Evolutionary conservation across 2,797 vertebrate species (phyloP).

Genomic region (Gymnocypris eckloni): DNA sequence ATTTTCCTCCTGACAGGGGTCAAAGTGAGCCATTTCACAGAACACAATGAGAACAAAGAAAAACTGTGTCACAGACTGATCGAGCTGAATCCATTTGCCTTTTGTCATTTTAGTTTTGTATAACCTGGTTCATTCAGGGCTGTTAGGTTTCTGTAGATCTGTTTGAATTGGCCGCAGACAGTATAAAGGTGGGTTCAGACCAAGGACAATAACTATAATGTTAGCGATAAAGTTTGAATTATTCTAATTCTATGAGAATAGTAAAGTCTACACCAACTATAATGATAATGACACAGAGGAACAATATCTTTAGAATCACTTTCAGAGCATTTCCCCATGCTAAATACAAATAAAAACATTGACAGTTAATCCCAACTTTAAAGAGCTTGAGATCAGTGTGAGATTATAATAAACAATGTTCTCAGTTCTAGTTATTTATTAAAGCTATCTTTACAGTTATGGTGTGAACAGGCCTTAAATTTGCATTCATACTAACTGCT

Average conservation of each 20-base stretch:
- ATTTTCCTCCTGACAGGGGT: constrained; percentile 39
- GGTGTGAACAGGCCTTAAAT: too few species aligned
- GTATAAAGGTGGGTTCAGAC: background rate
- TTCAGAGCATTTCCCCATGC: too few species aligned
- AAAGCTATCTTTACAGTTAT: too few species aligned
- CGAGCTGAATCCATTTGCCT: constrained; percentile 46
- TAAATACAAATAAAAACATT: too few species aligned
- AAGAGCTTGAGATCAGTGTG: too few species aligned
- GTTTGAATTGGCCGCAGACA: background rate
- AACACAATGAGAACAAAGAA: constrained; percentile 45
- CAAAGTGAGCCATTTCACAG: constrained; percentile 39
- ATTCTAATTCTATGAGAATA: background rate
- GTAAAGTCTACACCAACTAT: background rate
- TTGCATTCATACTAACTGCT: too few species aligned
- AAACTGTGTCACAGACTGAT: constrained; percentile 27
- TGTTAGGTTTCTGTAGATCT: constrained; percentile 1
- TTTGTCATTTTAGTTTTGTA: constrained; percentile 21
- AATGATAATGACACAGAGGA: too few species aligned
- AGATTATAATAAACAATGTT: too few species aligned
- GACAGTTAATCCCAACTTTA: too few species aligned
- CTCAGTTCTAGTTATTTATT: too few species aligned
- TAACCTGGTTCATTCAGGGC: background rate
- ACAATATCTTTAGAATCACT: too few species aligned
- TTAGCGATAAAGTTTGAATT: background rate
- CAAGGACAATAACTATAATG: background rate